Conservation (phyloP, 2,113 vertebrate species). For the Hiodon tergisus region DNA sequence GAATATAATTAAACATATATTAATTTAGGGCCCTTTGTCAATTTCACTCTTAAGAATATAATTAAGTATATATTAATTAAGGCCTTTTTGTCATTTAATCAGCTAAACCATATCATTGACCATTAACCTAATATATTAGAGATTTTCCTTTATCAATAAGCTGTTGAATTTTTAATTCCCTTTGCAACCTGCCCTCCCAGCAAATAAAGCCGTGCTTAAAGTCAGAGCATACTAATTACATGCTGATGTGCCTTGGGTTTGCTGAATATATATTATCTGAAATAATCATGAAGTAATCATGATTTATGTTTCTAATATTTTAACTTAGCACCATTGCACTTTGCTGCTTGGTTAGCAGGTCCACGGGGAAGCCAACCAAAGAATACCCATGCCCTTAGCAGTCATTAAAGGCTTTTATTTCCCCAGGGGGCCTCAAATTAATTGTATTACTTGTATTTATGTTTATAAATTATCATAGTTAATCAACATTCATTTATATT, state of each 20-base stretch:
- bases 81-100: slow-evolving; percentile 21
- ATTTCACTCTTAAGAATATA: neutral
- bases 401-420: too few species aligned
- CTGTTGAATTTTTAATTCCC: slow-evolving; percentile 24
- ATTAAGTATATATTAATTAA: slow-evolving; percentile 16
- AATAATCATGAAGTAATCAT: too few species aligned
- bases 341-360: too few species aligned
- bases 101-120: slow-evolving; percentile 10
- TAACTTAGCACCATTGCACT: too few species aligned
- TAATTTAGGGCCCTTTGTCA: slow-evolving; percentile 7
- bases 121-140: slow-evolving; percentile 18
- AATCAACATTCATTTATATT: too few species aligned
- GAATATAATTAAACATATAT: neutral
- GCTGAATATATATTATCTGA: too few species aligned
- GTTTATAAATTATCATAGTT: too few species aligned
- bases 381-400: too few species aligned
- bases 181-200: neutral
- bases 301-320: too few species aligned
- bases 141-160: slow-evolving; percentile 19
- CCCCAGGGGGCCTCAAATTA: too few species aligned
- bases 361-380: too few species aligned
- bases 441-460: too few species aligned
- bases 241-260: neutral
- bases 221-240: neutral
- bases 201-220: neutral